Evolutionary conservation across 2,113 vertebrate species (phyloP).

Genomic region (Engraulis encrasicolus): DNA sequence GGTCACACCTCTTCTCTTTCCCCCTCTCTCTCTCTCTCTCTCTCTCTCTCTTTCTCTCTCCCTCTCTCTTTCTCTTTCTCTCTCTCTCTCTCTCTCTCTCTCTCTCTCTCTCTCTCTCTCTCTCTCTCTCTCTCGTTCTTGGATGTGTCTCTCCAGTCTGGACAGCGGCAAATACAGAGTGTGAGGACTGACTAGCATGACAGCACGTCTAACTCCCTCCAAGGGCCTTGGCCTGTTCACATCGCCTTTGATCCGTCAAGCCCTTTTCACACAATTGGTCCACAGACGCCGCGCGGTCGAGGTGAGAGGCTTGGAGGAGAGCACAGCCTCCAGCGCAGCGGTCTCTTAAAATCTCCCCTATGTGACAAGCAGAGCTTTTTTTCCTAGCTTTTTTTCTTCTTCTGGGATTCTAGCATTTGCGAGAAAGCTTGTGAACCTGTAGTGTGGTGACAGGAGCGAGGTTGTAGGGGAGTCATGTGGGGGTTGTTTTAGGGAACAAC

Average conservation of each 20-base stretch:
- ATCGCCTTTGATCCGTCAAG: slow-evolving; percentile 3
- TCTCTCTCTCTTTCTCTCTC: too few species aligned
- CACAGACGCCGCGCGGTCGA: not conserved
- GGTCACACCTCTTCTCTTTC: slow-evolving; percentile 3
- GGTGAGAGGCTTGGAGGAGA: not conserved
- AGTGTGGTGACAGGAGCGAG: too few species aligned
- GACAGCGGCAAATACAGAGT: not conserved
- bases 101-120: not conserved
- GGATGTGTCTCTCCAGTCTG: not conserved
- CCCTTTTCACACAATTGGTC: slow-evolving; percentile 9
- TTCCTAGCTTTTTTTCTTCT: too few species aligned
- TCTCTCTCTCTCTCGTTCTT: not conserved
- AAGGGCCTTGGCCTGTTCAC: not conserved
- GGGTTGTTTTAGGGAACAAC: too few species aligned
- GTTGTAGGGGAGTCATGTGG: too few species aligned
- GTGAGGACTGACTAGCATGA: not conserved
- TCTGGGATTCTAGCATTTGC: not conserved
- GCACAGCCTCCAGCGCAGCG: not conserved
- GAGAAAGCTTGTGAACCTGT: not conserved
- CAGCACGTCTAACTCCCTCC: slow-evolving; percentile 19
- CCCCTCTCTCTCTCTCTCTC: too few species aligned
- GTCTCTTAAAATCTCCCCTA: not conserved
- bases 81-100: too few species aligned
- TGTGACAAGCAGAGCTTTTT: slow-evolving; percentile 3
- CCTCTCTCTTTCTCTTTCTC: too few species aligned